A percentile compares a stretch with the other conserved stretches of the same genome.
Evolutionary conservation across 2,888 invertebrate genomes (phyloP).

Genomic region (Polylopha cassiicola): DNA sequence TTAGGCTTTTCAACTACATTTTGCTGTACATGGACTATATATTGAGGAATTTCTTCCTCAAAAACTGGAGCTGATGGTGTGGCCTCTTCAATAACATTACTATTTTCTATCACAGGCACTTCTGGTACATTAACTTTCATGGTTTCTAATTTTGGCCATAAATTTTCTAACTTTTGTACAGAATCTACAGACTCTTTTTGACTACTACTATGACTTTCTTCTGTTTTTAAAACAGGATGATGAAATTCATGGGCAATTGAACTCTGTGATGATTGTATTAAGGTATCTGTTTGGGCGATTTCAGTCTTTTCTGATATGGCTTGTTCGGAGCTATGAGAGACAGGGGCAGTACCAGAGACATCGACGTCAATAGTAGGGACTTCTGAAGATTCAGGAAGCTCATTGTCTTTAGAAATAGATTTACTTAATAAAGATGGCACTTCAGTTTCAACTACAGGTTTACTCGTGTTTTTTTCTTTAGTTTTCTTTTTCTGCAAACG

Average conservation of each 20-base stretch:
- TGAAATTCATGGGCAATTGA: background rate
- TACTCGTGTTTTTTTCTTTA: constrained; percentile 38
- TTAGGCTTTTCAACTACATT: constrained; percentile 30
- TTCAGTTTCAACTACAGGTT: constrained; percentile 16
- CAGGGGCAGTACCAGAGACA: background rate
- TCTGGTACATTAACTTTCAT: constrained; percentile 31
- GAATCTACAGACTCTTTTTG: constrained; percentile 1
- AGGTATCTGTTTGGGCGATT: constrained; percentile 1
- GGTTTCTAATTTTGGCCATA: constrained; percentile 36
- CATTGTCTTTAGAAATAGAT: constrained; percentile 12
- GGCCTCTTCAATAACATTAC: constrained; percentile 22
- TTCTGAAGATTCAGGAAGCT: background rate
- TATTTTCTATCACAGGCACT: constrained; percentile 1
- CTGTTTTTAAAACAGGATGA: background rate
- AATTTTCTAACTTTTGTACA: constrained; percentile 27
- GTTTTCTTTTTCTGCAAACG: constrained; percentile 56
- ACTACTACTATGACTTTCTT: background rate
- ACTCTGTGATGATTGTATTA: background rate
- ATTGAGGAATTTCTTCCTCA: constrained; percentile 31
- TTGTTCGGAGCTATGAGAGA: background rate
- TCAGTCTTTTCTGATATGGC: background rate
- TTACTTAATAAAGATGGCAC: constrained; percentile 8
- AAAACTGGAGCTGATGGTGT: constrained; percentile 60
- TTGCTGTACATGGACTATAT: constrained; percentile 17
- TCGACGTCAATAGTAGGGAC: background rate